Evolutionary conservation across 2,888 invertebrate species (phyloP), one percentile per base, ranked within the genome.

Genomic region (Polyommatus icarus): DNA sequence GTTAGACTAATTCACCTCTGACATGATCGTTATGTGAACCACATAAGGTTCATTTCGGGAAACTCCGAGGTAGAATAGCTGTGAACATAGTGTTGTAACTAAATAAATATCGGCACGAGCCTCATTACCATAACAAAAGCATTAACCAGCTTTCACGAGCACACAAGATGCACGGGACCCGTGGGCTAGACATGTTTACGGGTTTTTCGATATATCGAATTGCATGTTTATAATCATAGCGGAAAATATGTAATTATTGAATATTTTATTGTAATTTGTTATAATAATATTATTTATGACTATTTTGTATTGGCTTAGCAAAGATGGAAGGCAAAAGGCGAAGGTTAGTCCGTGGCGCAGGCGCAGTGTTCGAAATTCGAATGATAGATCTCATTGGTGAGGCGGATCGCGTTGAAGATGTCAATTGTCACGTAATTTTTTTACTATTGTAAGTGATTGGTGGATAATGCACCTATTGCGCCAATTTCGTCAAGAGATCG

Each of bases 101-200:
- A 79, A 90, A 89, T 87, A 86, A 86, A 85, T 86, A 89, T 85
- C 87, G 85, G 85, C 83, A 85, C 84, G 81, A 85, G 88, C 85
- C 91, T 90, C 90, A 91, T 92, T 91, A 91, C 87, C 84, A 84
- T 87, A 86, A 88, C 87, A 87, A 88, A 88, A 85, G 86, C 90
- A 91, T 92, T 90, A 89, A 90, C 91, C 91, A 90, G 88, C 87
- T 88, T 89, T 89, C 89, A 87, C 85, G 85, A 84, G 83, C 61
- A 20, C 59, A 20, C 6, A 67, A 89, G 88, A 91, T 91, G 91
- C 91, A 89, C 86, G 87, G 87, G 85, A 83, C 84, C 85, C 85
- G 91, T 87, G 86, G 90, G 90, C 88, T 90, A 83, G 88, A 84
- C 87, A 86, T 87, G 86, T 91, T 90, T 90, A 91, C 86, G 88